Base-by-base conservation (phyloP, 2,888 invertebrate species). In the Drosophila dives region DNA sequence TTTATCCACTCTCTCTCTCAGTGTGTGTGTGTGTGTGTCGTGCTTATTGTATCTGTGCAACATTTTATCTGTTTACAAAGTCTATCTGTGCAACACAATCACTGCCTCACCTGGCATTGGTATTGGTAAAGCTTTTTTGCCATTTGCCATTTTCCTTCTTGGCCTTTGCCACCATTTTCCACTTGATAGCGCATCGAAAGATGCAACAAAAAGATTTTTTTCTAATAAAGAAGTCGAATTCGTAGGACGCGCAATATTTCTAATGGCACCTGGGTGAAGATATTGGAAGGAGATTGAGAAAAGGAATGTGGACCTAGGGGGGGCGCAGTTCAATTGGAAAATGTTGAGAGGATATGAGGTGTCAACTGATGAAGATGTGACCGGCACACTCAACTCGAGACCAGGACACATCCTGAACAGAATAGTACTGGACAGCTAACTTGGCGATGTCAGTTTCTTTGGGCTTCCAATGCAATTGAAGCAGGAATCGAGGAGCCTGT, bases 271-370 rank as follows among this genome's bases (percentile, higher is more conserved):
- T 59, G 50, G 55, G 42, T 49, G 40, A 29, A 29, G 23, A 60
- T 60, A 42, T 15, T 15, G 64, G 48, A 20, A 32, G 49, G 42
- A 40, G 38, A 56, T 48, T 36, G 26, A n/a, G 49, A 34, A 42
- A 54, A 34, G 42, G 33, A 32, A 40, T 20, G 36, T 40, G 51
- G 56, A 59, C 34, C 56, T 72, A 56, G n/a, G 5, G 29, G 29
- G 29, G 29, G 26, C 33, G 32, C 72, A 80, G 59, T 72, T 89
- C 86, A 79, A 86, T 84, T 89, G 84, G 86, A 84, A 84, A 86
- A 86, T 84, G 83, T 74, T 85, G 76, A 86, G 86, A 85, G 84
- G 84, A 89, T 81, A 89, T 89, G 70, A 85, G 74, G 84, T 85
- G 84, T 89, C 89, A 89, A 75, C 77, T 67, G 72, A 75, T 73